These are phyloP conservation scores for Antheraea assamensis DNA, from an alignment of 2,888 invertebrate species.

Conservation along the genomic window DNA sequence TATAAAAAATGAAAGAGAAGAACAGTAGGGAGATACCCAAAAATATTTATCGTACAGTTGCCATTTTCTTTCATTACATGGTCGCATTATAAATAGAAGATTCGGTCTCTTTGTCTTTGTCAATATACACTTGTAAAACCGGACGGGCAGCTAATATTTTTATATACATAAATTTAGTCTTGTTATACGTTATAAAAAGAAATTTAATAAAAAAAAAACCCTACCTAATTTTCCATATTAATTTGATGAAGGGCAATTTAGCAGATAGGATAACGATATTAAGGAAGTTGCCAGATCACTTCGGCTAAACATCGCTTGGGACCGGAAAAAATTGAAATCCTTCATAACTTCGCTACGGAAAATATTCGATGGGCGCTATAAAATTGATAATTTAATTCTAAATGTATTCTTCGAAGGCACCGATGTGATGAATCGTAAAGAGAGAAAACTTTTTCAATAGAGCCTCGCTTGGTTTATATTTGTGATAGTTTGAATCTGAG, in stretches of 20 bases:
- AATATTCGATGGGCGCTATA: conserved; percentile 17
- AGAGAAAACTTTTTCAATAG: background rate
- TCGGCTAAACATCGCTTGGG: conserved; percentile 29
- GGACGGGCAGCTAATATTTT: too few species aligned
- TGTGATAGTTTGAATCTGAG: too few species aligned
- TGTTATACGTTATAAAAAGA: background rate
- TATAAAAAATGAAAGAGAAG: too few species aligned
- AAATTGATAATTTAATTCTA: conserved; percentile 1
- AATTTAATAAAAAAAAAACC: conserved; percentile 9
- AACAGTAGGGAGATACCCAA: too few species aligned
- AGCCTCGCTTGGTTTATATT: too few species aligned
- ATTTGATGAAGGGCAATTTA: conserved; percentile 24
- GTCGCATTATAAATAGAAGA: too few species aligned
- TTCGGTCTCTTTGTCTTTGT: too few species aligned
- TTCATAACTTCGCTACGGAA: conserved; percentile 22
- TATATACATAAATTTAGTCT: background rate
- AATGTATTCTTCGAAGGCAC: background rate
- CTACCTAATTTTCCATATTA: background rate
- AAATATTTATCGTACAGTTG: too few species aligned
- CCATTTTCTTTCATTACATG: too few species aligned
- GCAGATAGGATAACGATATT: conserved; percentile 31
- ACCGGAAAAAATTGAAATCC: conserved; percentile 30
- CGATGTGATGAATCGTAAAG: background rate
- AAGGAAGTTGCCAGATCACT: conserved; percentile 29
- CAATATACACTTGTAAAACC: too few species aligned